A percentile compares a stretch with the other conserved stretches of the same genome.
phyloP scores from a whole-genome alignment of 2,113 vertebrate genomes.

The Myiozetetes cayanensis region DNA sequence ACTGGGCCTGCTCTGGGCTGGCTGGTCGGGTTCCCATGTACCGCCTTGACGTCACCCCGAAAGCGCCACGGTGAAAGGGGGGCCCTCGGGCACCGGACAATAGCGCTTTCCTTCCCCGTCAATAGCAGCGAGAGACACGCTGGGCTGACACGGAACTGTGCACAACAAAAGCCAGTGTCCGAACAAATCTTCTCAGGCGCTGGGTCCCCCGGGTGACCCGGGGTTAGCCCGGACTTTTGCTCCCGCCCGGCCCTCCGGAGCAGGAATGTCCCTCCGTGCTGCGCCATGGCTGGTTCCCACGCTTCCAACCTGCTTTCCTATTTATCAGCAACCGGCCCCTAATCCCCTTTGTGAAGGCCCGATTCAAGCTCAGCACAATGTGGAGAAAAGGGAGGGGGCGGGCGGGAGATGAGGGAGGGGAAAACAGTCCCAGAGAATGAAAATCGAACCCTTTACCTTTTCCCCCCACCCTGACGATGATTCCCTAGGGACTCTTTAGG shows the following conservation, averaged over 20 bases:
- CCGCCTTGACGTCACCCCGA: background rate
- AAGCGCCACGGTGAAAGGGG: background rate
- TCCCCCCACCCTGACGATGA: accelerated
- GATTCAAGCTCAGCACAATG: conserved; percentile 64
- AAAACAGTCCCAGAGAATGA: background rate
- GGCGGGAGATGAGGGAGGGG: background rate
- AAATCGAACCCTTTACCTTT: conserved; percentile 31
- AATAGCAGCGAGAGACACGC: conserved; percentile 13
- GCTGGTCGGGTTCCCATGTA: background rate
- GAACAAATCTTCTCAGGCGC: conserved; percentile 61
- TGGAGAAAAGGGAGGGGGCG: conserved; percentile 19
- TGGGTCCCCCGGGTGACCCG: background rate
- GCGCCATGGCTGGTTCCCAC: conserved; percentile 59
- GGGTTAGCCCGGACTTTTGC: conserved; percentile 53
- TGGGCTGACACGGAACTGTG: conserved; percentile 66
- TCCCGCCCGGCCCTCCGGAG: conserved; percentile 42
- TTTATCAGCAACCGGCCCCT: conserved; percentile 42
- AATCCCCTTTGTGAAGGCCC: conserved; percentile 64
- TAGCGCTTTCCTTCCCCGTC: background rate
- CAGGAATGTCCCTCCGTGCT: conserved; percentile 52
- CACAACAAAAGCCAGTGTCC: conserved; percentile 66
- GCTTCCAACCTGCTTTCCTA: conserved; percentile 61
- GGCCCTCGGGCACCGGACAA: background rate
- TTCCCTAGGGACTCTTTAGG: background rate
- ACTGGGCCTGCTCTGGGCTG: accelerated